Percentiles rank a stretch among this genome's conserved stretches.
These are phyloP conservation scores for Temnothorax unifasciatus DNA, from an alignment of 2,888 invertebrate species.

Conservation along the genomic window DNA sequence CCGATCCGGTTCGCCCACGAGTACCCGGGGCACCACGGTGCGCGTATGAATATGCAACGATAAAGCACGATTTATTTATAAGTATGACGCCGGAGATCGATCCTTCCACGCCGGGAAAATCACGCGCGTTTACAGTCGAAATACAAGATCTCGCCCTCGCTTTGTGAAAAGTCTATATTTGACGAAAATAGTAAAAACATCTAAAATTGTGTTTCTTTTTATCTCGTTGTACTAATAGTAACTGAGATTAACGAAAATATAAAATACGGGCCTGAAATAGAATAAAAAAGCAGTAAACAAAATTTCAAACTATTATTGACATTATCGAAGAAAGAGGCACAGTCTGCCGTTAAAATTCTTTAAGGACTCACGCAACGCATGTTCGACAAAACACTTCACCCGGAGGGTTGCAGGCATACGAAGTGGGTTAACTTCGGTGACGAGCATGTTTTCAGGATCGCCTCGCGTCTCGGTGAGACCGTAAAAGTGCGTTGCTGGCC, in stretches of 20 bases:
- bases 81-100: conserved; percentile 82
- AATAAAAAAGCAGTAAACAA: neutral
- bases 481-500: conserved; percentile 59
- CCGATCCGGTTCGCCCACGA: conserved; percentile 86
- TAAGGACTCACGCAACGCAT: neutral
- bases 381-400: conserved; percentile 22
- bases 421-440: conserved; percentile 65
- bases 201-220: neutral
- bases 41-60: conserved; percentile 85
- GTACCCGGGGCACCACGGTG: conserved; percentile 75
- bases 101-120: conserved; percentile 74
- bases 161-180: neutral
- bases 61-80: conserved; percentile 85
- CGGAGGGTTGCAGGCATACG: conserved; percentile 43
- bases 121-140: conserved; percentile 27
- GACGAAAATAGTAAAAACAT: neutral
- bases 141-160: conserved; percentile 40
- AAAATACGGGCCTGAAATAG: neutral
- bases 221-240: neutral
- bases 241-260: neutral
- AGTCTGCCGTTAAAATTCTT: neutral
- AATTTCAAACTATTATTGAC: neutral
- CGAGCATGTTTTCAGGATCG: conserved; percentile 54
- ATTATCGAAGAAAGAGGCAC: neutral
- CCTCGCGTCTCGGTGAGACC: conserved; percentile 59